A percentile compares a stretch with the other conserved stretches of the same genome.
Evolutionary conservation across 53 echinoderm and acorn worm species (phyloP).

Genomic region (Pentamera pediparva): DNA sequence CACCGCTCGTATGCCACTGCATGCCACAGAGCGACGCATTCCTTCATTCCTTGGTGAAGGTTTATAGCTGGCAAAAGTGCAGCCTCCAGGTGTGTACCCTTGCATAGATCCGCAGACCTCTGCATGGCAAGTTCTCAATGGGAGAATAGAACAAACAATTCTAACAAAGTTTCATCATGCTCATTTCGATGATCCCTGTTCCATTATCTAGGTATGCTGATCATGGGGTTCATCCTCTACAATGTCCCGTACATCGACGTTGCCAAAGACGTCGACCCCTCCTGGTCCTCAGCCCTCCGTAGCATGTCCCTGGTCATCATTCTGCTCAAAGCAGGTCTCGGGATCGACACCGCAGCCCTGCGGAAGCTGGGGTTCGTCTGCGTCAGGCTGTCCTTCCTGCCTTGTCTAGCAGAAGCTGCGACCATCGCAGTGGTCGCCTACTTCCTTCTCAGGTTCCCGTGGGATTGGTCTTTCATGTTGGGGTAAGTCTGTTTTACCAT

Average conservation of each 20-base stretch:
- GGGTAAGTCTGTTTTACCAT: constrained; percentile 80
- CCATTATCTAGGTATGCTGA: constrained; percentile 75
- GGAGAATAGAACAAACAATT: background rate
- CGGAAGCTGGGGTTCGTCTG: constrained; percentile 79
- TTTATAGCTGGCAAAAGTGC: too few species aligned
- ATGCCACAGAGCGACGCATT: too few species aligned
- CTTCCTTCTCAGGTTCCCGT: constrained; percentile 80
- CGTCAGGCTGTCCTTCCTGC: constrained; percentile 72
- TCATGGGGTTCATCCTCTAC: constrained; percentile 75
- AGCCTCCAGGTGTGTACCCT: too few species aligned
- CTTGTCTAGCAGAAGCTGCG: constrained; percentile 75
- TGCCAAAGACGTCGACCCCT: constrained; percentile 64
- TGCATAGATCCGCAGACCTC: too few species aligned
- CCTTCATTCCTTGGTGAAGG: too few species aligned
- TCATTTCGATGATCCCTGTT: background rate
- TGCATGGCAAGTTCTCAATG: too few species aligned
- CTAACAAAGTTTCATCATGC: background rate
- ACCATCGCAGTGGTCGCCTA: constrained; percentile 64
- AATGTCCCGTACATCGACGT: constrained; percentile 80
- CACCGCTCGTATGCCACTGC: too few species aligned
- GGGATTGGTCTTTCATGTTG: constrained; percentile 96
- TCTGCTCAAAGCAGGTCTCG: constrained; percentile 81
- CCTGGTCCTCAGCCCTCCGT: constrained; percentile 74
- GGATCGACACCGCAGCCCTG: constrained; percentile 76
- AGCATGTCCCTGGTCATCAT: constrained; percentile 83